Base-by-base conservation (phyloP, 2,113 vertebrate species). In the Trichechus manatus region DNA sequence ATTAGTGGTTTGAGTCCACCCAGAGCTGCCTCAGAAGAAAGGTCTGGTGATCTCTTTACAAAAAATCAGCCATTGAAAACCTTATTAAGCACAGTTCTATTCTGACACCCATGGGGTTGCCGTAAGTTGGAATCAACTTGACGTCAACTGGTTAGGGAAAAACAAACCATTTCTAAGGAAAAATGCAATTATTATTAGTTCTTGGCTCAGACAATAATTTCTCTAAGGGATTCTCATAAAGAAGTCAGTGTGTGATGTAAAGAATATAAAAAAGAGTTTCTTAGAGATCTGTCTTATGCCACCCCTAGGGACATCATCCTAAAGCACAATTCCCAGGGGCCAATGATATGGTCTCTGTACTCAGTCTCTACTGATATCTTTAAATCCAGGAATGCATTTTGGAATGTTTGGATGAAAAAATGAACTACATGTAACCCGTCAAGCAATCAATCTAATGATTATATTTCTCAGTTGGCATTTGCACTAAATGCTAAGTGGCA, bases 171-270 rank as follows among this genome's bases (percentile, higher is more conserved):
- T 79, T 83, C 74, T 91, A 25, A 27, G n/a, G 9, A 81, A 81
- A 84, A 75, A 19, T 36, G 91, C 10, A 86, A 47, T 31, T 72
- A 81, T 31, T 63, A 78, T 56, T 85, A 36, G 17, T 50, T 89
- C 44, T 91, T 95, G 56, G 29, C 39, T 89, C 68, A 87, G n/a
- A 66, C 42, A 78, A 68, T 95, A 72, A 86, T 86, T 86, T 89
- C 72, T 88, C 47, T 85, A 85, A 94, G 50, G 92, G 80, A 23
- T 66, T 3, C 44, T 95, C 82, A 94, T 56, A 64, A 77, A 72
- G 66, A 90, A 90, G 64, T 23, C 42, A 80, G 56, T 95, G 29
- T 83, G 61, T 87, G 56, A 89, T 83, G 93, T 20, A 91, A 93
- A 87, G 14, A 84, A 78, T 59, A 56, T 66, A 63, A 84, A 79